A percentile compares a stretch with the other conserved stretches of the same genome.
Evolutionary conservation across 1,140 invertebrate genomes (phyloP).

Genomic region (Frieseomelitta varia): DNA sequence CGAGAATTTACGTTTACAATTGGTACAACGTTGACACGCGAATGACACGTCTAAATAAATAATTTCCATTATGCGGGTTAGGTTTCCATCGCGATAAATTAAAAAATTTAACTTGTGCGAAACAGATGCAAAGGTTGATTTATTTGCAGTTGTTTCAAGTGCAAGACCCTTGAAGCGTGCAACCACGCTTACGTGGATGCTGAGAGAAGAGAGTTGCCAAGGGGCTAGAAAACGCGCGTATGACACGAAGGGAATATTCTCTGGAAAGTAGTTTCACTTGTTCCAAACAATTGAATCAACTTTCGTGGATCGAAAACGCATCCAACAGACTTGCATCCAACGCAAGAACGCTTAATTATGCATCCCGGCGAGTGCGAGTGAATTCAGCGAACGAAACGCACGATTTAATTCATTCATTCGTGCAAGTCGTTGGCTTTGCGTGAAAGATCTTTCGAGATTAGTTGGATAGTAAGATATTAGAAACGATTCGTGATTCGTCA

Average conservation of each 20-base stretch:
- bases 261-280: background rate
- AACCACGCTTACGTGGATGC: slow-evolving; percentile 28
- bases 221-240: background rate
- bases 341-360: too few species aligned
- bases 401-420: too few species aligned
- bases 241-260: background rate
- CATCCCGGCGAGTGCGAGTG: too few species aligned
- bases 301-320: background rate
- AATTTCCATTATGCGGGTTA: too few species aligned
- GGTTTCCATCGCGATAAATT: background rate
- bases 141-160: background rate
- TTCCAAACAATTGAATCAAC: background rate
- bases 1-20: background rate
- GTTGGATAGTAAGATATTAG: background rate
- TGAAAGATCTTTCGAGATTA: background rate
- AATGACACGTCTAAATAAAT: too few species aligned
- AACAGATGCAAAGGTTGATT: too few species aligned
- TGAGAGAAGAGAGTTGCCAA: background rate
- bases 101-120: too few species aligned
- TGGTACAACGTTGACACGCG: too few species aligned
- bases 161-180: slow-evolving; percentile 4
- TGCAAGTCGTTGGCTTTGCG: too few species aligned
- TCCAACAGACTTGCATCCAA: too few species aligned
- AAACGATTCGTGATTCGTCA: slow-evolving; percentile 14
- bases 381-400: too few species aligned